phyloP scores from a whole-genome alignment of 2,888 invertebrate species.

The Xylocampa areola region DNA sequence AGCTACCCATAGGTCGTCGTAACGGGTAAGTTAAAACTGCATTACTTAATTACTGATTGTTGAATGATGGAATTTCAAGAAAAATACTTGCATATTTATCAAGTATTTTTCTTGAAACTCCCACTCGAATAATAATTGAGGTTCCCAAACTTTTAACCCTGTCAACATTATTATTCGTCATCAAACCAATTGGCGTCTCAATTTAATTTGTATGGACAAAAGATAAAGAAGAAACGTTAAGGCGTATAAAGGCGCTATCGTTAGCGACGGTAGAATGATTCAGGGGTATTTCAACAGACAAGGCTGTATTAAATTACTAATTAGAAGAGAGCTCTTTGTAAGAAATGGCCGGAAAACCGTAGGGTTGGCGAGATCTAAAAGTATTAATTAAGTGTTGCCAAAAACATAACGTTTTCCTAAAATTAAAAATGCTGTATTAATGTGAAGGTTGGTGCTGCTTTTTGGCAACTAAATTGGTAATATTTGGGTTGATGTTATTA shows the following conservation, averaged over 20 bases:
- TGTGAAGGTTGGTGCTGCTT: too few species aligned
- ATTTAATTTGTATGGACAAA: constrained; percentile 52
- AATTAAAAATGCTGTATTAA: too few species aligned
- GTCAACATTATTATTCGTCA: constrained; percentile 27
- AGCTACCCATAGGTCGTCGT: too few species aligned
- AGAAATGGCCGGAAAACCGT: constrained; percentile 4
- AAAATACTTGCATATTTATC: too few species aligned
- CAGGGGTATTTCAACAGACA: constrained; percentile 32
- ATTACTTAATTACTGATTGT: too few species aligned
- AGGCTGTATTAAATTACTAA: constrained; percentile 55
- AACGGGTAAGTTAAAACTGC: too few species aligned
- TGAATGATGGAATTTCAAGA: too few species aligned
- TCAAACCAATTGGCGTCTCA: constrained; percentile 31
- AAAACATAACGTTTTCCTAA: background rate
- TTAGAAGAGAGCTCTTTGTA: constrained; percentile 42
- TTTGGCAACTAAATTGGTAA: too few species aligned
- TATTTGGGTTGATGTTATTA: too few species aligned
- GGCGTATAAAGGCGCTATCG: constrained; percentile 43
- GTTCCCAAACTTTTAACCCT: background rate
- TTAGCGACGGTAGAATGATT: constrained; percentile 36
- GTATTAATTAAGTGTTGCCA: too few species aligned
- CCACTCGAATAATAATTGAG: constrained; percentile 3
- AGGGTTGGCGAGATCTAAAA: constrained; percentile 20
- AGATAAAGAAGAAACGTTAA: constrained; percentile 37
- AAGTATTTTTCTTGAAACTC: too few species aligned